phyloP scores from a whole-genome alignment of 2,888 invertebrate genomes.

The Ecdyonurus torrentis region DNA sequence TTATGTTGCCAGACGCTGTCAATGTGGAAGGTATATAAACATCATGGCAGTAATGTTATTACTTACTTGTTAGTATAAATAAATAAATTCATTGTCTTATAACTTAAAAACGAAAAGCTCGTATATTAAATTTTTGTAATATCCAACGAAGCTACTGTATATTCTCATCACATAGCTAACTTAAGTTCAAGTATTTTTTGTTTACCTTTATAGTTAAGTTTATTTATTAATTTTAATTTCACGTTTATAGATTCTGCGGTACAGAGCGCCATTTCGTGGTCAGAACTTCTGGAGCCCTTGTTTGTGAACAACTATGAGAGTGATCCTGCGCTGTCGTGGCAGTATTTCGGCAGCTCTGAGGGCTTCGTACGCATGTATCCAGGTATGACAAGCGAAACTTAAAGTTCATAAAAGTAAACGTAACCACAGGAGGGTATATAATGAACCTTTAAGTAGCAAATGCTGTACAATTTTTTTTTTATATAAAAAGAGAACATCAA shows the following conservation, averaged over 20 bases:
- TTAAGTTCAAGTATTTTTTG: background rate
- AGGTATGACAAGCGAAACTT: conserved; percentile 50
- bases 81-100: too few relatives aligned
- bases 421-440: too few relatives aligned
- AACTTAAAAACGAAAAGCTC: too few relatives aligned
- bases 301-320: conserved; percentile 81
- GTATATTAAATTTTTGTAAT: too few relatives aligned
- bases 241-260: conserved; percentile 52
- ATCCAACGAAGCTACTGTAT: background rate
- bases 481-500: too few relatives aligned
- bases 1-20: conserved; percentile 70
- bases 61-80: too few relatives aligned
- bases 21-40: conserved; percentile 48
- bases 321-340: conserved; percentile 91
- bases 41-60: background rate
- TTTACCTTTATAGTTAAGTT: background rate
- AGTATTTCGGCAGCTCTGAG: conserved; percentile 91
- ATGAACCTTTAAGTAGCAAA: too few relatives aligned
- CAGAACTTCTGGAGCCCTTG: conserved; percentile 72
- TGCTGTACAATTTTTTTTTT: too few relatives aligned
- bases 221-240: conserved; percentile 19
- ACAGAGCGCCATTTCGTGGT: conserved; percentile 86
- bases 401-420: too few relatives aligned
- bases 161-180: background rate
- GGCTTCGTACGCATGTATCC: conserved; percentile 94